phyloP scores from a whole-genome alignment of 1,140 invertebrate genomes.

The Leptoteleia sp. region DNA sequence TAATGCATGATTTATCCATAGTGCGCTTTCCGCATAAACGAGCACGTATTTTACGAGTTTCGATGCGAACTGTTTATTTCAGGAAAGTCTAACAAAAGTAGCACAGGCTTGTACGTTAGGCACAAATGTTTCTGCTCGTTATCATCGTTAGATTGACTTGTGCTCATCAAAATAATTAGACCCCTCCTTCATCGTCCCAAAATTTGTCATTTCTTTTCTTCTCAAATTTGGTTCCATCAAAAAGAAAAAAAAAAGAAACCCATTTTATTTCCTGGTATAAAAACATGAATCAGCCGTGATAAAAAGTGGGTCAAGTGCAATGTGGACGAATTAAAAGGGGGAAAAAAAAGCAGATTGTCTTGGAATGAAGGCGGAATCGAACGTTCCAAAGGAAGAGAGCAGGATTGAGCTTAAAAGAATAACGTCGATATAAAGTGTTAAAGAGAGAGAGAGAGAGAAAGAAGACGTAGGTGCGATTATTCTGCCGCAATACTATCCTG shows the following conservation, averaged over 20 bases:
- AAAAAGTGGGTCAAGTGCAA: too few species aligned
- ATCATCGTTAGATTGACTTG: slow-evolving; percentile 4
- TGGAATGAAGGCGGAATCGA: slow-evolving; percentile 27
- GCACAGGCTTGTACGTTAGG: slow-evolving; percentile 10
- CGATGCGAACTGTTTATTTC: slow-evolving; percentile 39
- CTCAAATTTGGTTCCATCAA: too few species aligned
- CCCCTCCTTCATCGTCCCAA: not conserved
- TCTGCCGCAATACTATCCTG: slow-evolving; percentile 79
- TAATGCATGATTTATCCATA: slow-evolving; percentile 58
- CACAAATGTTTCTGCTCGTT: slow-evolving; percentile 7
- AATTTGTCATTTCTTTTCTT: not conserved
- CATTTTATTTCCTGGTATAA: too few species aligned
- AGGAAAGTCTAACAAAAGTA: slow-evolving; percentile 18
- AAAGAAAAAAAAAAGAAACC: too few species aligned
- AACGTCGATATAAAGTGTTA: not conserved
- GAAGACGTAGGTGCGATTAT: slow-evolving; percentile 72
- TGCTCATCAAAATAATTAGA: not conserved
- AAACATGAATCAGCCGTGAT: too few species aligned
- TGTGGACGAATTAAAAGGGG: too few species aligned
- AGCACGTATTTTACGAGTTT: slow-evolving; percentile 48
- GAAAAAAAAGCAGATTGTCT: not conserved
- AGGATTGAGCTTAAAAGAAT: slow-evolving; percentile 6
- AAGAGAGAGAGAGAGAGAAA: too few species aligned
- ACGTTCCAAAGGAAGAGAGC: slow-evolving; percentile 14
- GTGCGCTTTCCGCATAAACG: slow-evolving; percentile 56